Conservation (phyloP, 2,797 vertebrate species). For the Molossus alvarezi region DNA sequence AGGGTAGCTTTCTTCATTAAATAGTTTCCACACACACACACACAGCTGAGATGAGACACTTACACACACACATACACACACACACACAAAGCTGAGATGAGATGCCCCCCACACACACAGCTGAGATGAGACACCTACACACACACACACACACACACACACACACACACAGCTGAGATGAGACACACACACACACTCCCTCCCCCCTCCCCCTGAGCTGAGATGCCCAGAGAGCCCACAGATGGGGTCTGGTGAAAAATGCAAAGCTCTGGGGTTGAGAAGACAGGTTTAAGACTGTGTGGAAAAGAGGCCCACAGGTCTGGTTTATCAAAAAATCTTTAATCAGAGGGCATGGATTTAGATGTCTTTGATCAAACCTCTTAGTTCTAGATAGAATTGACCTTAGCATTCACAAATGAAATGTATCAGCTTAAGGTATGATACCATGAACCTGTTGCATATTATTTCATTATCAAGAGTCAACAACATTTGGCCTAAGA, state of each 20-base stretch:
- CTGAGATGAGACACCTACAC: no score
- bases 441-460: constrained; percentile 9
- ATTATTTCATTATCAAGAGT: constrained; percentile 16
- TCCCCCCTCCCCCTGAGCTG: no score
- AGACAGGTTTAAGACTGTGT: not conserved
- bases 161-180: no score
- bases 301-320: not conserved
- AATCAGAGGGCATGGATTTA: not conserved
- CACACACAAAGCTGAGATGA: not conserved
- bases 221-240: not conserved
- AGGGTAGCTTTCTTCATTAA: not conserved
- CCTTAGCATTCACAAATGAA: constrained; percentile 29
- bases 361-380: not conserved
- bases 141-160: no score
- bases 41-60: no score
- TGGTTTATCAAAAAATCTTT: not conserved
- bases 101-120: not conserved
- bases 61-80: no score
- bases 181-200: no score
- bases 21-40: not conserved
- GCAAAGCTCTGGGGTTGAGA: not conserved
- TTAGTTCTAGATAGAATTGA: constrained; percentile 25
- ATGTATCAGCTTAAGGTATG: not conserved
- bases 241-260: not conserved
- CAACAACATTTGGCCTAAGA: not conserved